Evolutionary conservation across 2,797 vertebrate species (phyloP), one percentile per base, ranked within the genome.

Genomic region (Malurus splendens): DNA sequence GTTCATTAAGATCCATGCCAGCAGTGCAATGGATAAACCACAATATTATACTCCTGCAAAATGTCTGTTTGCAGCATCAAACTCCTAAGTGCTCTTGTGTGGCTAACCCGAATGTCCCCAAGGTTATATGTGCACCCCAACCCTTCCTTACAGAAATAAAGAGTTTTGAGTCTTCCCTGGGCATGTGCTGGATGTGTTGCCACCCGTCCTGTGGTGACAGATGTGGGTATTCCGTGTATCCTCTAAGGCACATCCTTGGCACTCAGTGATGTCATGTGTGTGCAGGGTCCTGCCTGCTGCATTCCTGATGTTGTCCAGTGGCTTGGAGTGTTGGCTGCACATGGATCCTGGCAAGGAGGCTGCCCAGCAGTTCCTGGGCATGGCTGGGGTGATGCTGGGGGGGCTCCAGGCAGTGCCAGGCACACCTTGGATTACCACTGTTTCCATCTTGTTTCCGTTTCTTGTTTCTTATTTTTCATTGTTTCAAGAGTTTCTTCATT

Each of bases 261-360:
- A 25, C 42, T 25, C 28, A 5, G 7, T 8, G 33, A 15, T 39
- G 11, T 50, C 3, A 0, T 11, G 24, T 4, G 10, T 2, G 2
- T 5, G 7, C 50, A 60, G 45, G 4, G 30, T 48, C 23, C 30
- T 45, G 1, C 18, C 33, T 80, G 51, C 8, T 48, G 5, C 18
- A 22, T 25, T 28, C 19, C 51, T 47, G 23, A 8, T 19, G 14
- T 2, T 1, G 1, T 7, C 14, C 25, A 1, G 1, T 3, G 6
- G 23, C 48, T 50, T 20, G 18, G 36, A 30, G 14, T 12, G 47
- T 28, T 0, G 9, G 56, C 19, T 73, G 0, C 47, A 41, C 19
- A 2, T 0, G 1, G 39, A 39, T 7, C 38, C 24, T 70, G 85
- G 15, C 25, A 17, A 10, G 61, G 15, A 54, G 41, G 9, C 76